Evolutionary conservation across 2,888 invertebrate species (phyloP), one percentile per base, ranked within the genome.

Genomic region (Tortricodes alternella): DNA sequence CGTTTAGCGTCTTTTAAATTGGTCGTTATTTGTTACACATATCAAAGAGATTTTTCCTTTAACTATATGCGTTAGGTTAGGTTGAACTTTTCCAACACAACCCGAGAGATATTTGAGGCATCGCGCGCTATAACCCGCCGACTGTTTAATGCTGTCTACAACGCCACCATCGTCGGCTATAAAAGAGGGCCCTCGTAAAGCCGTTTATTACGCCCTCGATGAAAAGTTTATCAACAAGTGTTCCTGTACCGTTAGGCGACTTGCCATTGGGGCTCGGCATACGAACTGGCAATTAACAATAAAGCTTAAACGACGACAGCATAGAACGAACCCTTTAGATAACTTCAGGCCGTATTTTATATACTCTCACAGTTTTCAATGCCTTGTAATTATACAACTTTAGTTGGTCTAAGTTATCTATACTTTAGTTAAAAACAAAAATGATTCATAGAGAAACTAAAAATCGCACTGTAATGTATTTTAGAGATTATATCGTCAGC

Each of bases 201-300:
- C 32, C 48, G 50, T 60, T 57, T 60, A 55, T 43, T 64, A 63
- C 61, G 64, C 71, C 68, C 66, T 21, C 58, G 53, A 44, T 37
- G 39, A 53, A 55, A 61, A 46, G 46, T 49, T 57, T 51, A 68
- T 67, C 68, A 72, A 68, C 62, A 59, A 62, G 66, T 65, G 62
- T 63, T 59, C 53, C 48, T 24, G 61, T 65, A 66, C 74, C 73
- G 74, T 75, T 76, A 74, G 49, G 55, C 21, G 51, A 65, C 68
- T 70, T 65, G 64, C 66, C 61, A 68, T 68, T 66, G 69, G 66
- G 65, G 64, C 64, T n/a, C 27, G n/a, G 21, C 3, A 21, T n/a
- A 27, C n/a, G 8, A n/a, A 4, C 27, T 27, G n/a, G 2, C 3
- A 29, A n/a, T n/a, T 29, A 11, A 29, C 4, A 5, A 29, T 29